phyloP scores from a whole-genome alignment of 2,797 vertebrate species.

The Mormyrus hasselquistii region DNA sequence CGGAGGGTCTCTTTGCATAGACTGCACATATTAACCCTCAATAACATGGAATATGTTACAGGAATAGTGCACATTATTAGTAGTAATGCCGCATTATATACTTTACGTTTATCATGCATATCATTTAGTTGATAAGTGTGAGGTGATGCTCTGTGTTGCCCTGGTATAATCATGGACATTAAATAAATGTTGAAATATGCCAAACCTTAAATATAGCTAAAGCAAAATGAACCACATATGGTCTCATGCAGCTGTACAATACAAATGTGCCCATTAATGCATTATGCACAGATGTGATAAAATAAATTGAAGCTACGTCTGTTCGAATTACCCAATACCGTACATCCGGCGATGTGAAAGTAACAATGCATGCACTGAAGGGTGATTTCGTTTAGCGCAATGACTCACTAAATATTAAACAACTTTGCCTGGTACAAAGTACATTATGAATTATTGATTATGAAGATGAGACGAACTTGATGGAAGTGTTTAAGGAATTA shows the following conservation, averaged over 20 bases:
- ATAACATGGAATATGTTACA: neutral
- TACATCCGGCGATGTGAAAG: conserved; percentile 43
- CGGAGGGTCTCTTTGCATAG: neutral
- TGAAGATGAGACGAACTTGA: conserved; percentile 66
- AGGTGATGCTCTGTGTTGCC: neutral
- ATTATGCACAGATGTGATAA: conserved; percentile 61
- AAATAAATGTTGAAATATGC: conserved; percentile 61
- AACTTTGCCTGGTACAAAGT: conserved; percentile 77
- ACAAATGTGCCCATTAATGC: conserved; percentile 61
- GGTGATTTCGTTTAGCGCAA: conserved; percentile 73
- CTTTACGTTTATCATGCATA: neutral
- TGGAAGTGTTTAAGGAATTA: conserved; percentile 77
- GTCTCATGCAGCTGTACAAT: conserved; percentile 47
- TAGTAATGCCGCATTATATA: neutral
- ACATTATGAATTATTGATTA: conserved; percentile 77
- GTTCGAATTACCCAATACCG: conserved; percentile 52
- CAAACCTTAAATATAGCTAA: conserved; percentile 47
- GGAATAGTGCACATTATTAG: neutral
- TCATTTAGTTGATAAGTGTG: neutral
- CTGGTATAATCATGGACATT: conserved; percentile 12
- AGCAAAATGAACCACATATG: neutral
- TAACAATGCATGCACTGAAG: conserved; percentile 64
- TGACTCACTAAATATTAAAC: conserved; percentile 81
- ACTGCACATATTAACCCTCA: neutral
- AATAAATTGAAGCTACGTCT: conserved; percentile 61